Evolutionary conservation across 2,797 vertebrate genomes (phyloP), one percentile per base, ranked within the genome.

Genomic region (Zenarchopterus dispar): DNA sequence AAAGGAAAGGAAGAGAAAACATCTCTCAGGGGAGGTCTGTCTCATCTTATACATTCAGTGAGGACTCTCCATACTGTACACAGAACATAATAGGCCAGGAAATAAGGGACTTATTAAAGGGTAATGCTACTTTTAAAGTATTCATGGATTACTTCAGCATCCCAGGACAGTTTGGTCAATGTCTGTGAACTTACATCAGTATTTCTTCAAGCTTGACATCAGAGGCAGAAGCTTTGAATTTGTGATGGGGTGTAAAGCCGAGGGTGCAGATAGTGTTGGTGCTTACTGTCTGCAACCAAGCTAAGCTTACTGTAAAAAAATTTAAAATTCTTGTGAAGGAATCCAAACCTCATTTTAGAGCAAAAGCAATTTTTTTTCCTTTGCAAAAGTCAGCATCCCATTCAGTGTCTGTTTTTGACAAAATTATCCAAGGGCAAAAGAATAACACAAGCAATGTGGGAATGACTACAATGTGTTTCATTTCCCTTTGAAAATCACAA

Each of bases 131-230:
- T 59, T 70, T 75, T 85, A 39, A 68, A 70, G 53, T 47, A 76
- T 80, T 80, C 48, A 77, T 71, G 63, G 62, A 74, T 80, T 74
- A 79, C 78, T 68, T 73, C n/a, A 15, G 42, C 28, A 47, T 87
- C 77, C 73, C 70, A 54, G 67, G 70, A 86, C 72, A 65, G 55
- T 52, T 70, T 8, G 17, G 31, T 5, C 1, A 45, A 83, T 83
- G 74, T 81, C 80, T 83, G 21, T 61, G 62, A 78, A 81, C 82
- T 79, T 85, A 75, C 86, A 65, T 84, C 84, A 86, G 69, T 79
- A 62, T 87, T 75, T 78, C 70, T 67, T 57, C 57, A 80, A 74
- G 73, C 77, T 49, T 62, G 46, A 85, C 73, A 78, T 86, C 70
- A 86, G 59, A 78, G 22, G 61, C 62, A 66, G 46, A 78, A 70